Conservation (phyloP, 2,797 vertebrate species). For the Neostethus bicornis region DNA sequence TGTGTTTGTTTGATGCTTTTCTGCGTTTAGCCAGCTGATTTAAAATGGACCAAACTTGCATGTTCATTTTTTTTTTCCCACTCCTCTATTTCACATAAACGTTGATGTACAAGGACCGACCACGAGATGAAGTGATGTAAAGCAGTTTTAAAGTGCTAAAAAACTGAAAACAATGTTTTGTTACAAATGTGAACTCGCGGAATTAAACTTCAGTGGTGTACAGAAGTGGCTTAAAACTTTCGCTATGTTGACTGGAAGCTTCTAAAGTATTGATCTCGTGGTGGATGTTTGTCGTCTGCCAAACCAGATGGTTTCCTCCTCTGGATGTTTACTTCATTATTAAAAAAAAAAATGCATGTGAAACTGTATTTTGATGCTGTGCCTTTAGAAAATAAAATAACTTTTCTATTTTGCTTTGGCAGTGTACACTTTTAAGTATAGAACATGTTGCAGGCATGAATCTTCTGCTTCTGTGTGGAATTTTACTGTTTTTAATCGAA, state of each 20-base stretch:
- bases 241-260: slow-evolving; percentile 45
- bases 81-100: slow-evolving; percentile 72
- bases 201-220: slow-evolving; percentile 39
- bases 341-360: slow-evolving; percentile 64
- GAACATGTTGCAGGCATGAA: slow-evolving; percentile 65
- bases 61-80: slow-evolving; percentile 44
- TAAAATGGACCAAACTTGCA: slow-evolving; percentile 72
- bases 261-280: slow-evolving; percentile 64
- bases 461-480: slow-evolving; percentile 16
- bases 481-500: too few species aligned
- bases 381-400: slow-evolving; percentile 79
- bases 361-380: slow-evolving; percentile 78
- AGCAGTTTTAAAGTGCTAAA: slow-evolving; percentile 36
- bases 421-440: slow-evolving; percentile 60
- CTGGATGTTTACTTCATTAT: slow-evolving; percentile 74
- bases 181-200: slow-evolving; percentile 37
- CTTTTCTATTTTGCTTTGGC: slow-evolving; percentile 79
- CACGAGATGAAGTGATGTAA: slow-evolving; percentile 35
- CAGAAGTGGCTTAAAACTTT: slow-evolving; percentile 29
- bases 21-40: slow-evolving; percentile 65
- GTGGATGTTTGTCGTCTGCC: slow-evolving; percentile 50
- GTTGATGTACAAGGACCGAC: slow-evolving; percentile 63
- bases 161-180: slow-evolving; percentile 28
- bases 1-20: slow-evolving; percentile 58
- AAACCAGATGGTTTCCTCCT: slow-evolving; percentile 66